Conservation (phyloP, 30 jellyfish, hydroid and myxozoan genomes). For the Pelagia noctiluca region DNA sequence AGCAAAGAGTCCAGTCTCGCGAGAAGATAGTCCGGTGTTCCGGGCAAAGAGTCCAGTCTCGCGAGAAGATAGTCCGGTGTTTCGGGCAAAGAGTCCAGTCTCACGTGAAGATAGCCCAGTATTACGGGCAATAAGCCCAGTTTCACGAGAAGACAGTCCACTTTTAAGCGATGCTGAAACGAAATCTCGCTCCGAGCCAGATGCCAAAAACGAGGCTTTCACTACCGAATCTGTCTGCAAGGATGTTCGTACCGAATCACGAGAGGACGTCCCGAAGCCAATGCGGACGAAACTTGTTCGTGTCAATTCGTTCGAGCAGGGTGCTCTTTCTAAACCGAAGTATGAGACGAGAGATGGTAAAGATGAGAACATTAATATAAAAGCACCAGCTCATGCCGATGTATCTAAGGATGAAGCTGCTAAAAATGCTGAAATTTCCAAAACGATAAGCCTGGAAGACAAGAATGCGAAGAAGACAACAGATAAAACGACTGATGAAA, state of each 20-base stretch:
- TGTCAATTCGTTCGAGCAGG: constrained; percentile 64
- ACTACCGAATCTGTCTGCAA: background rate
- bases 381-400: no score
- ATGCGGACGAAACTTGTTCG: constrained; percentile 54
- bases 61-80: background rate
- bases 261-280: constrained; percentile 54
- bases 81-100: background rate
- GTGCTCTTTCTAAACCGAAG: constrained; percentile 51
- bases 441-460: no score
- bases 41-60: background rate
- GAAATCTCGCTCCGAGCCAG: background rate
- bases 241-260: no score
- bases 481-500: no score
- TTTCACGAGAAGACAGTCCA: background rate
- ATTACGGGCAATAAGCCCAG: background rate
- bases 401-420: no score
- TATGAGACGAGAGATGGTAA: background rate
- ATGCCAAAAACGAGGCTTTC: background rate
- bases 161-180: background rate
- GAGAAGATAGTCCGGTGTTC: no score
- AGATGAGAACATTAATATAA: no score
- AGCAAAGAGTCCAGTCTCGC: background rate
- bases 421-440: no score
- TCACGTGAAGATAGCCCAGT: constrained; percentile 1
- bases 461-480: no score